These are phyloP conservation scores for Athetis lepigone DNA, from an alignment of 2,888 invertebrate genomes.

Conservation along the genomic window DNA sequence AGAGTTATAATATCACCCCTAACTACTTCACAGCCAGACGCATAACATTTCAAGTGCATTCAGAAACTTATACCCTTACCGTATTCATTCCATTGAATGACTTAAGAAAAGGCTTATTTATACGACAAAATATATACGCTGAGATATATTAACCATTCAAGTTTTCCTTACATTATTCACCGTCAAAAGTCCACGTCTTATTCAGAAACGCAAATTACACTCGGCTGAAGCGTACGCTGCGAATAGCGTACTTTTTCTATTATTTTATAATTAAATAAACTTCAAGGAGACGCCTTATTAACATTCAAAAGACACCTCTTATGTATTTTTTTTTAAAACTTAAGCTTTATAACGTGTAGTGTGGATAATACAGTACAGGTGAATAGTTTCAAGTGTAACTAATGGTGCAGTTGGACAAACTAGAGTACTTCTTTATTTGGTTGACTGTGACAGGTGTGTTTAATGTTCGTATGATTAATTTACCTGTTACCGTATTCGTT, in stretches of 20 bases:
- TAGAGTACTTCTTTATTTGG: too few species aligned
- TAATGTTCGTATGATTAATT: background rate
- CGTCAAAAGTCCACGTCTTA: constrained; percentile 46
- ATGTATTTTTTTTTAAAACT: constrained; percentile 29
- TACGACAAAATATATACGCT: constrained; percentile 6
- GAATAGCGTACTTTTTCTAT: constrained; percentile 63
- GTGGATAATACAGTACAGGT: background rate
- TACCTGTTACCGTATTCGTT: too few species aligned
- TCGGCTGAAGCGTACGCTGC: constrained; percentile 42
- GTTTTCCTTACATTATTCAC: constrained; percentile 18
- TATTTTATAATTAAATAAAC: constrained; percentile 81
- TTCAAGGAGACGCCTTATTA: constrained; percentile 73
- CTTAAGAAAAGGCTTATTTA: constrained; percentile 19
- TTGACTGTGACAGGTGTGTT: background rate
- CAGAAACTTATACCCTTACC: constrained; percentile 7
- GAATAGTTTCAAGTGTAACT: background rate
- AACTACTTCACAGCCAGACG: constrained; percentile 5
- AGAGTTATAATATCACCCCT: background rate
- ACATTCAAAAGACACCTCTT: constrained; percentile 70
- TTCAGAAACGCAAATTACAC: constrained; percentile 67
- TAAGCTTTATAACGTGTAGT: constrained; percentile 6
- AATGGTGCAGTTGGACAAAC: background rate
- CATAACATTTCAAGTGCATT: constrained; percentile 7
- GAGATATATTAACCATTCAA: constrained; percentile 40
- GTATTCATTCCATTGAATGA: constrained; percentile 18